Conservation (phyloP, 1,140 invertebrate species). For the Cataglyphis hispanica region DNA sequence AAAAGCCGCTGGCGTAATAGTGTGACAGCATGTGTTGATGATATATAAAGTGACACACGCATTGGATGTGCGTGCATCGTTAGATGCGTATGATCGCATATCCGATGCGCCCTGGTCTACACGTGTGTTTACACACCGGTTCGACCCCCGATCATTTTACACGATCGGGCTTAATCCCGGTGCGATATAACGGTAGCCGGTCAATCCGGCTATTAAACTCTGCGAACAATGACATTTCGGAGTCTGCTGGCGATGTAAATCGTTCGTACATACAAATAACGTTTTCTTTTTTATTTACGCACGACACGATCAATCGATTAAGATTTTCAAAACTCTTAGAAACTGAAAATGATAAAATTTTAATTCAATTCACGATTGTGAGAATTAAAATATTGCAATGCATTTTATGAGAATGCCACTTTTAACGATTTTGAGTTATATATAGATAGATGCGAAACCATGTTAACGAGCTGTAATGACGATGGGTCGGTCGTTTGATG, state of each 20-base stretch:
- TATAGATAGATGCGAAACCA: neutral
- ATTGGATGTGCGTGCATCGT: neutral
- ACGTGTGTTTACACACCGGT: conserved; percentile 63
- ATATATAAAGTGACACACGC: conserved; percentile 41
- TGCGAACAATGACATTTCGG: conserved; percentile 54
- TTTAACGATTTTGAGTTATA: neutral
- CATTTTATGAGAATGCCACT: no score
- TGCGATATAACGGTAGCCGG: conserved; percentile 40
- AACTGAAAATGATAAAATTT: neutral
- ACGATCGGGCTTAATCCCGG: conserved; percentile 60
- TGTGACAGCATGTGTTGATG: conserved; percentile 17
- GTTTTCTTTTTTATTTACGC: neutral
- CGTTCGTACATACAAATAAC: neutral
- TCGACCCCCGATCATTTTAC: conserved; percentile 62
- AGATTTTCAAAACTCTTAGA: neutral
- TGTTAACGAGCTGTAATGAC: neutral
- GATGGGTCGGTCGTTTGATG: neutral
- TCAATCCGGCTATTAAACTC: conserved; percentile 62
- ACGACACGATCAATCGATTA: neutral
- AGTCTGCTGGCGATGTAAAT: conserved; percentile 6
- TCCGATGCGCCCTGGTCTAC: conserved; percentile 49
- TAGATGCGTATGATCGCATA: conserved; percentile 37
- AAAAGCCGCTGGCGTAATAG: conserved; percentile 32
- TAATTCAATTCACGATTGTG: no score
- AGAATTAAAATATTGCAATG: no score